Evolutionary conservation across 2,888 invertebrate genomes (phyloP), one percentile per base, ranked within the genome.

Genomic region (Serrognathus titanus): DNA sequence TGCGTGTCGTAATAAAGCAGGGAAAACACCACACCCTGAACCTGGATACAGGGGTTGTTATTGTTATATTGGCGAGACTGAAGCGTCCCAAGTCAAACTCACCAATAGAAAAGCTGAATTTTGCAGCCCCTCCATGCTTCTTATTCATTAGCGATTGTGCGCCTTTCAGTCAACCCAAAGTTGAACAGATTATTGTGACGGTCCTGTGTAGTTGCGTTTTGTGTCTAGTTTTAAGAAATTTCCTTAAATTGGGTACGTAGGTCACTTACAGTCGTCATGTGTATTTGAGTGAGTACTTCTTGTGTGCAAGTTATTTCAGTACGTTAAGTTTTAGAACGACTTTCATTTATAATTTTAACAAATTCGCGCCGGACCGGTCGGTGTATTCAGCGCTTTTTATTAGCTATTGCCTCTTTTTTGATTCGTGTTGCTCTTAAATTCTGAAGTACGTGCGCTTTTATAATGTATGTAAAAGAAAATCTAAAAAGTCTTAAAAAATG

Each of bases 101-200:
- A 65, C 73, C 73, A 74, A 74, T 73, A 60, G 58, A 48, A 53
- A 46, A 46, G 47, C 48, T 50, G 67, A 61, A 67, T 71, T 69
- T 60, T 51, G 57, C 55, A 67, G 63, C 63, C 60, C 68, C 74
- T 73, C 75, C 75, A 75, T 74, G 66, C 74, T 73, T 70, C 72
- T 62, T 69, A 71, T 70, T 72, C 69, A 66, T 74, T 73, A 36
- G 12, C 51, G 53, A 54, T 53, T 53, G 51, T 53, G 57, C 75
- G 75, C 75, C 72, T 69, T 72, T 73, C 69, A 75, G 73, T 75
- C 67, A 64, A 66, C 65, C 61, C 62, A 66, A 70, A 70, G 67
- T 72, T 67, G 67, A 65, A 70, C 64, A 59, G 64, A 62, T 61
- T 60, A 64, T 65, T 63, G 65, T 56, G 66, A 58, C 59, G 66